phyloP scores from a whole-genome alignment of 2,888 invertebrate genomes.

The Steinernema scapterisci region DNA sequence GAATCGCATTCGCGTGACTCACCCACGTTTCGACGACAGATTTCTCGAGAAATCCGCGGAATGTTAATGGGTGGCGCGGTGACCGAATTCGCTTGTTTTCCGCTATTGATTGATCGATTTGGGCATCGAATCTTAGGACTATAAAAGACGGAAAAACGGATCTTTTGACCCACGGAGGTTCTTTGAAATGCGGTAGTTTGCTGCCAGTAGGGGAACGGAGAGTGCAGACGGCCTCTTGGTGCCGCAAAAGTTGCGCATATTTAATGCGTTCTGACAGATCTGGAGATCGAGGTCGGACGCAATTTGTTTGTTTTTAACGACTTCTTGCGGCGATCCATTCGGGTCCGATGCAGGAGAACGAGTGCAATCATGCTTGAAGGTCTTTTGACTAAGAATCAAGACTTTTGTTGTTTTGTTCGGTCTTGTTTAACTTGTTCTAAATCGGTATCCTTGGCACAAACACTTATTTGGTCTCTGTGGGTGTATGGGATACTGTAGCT shows the following conservation, averaged over 20 bases:
- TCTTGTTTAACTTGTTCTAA: not conserved
- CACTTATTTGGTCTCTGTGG: not conserved
- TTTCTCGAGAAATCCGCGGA: constrained; percentile 20
- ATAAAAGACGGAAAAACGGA: too few relatives aligned
- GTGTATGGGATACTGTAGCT: too few relatives aligned
- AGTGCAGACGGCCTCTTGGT: not conserved
- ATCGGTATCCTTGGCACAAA: too few relatives aligned
- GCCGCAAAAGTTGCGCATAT: constrained; percentile 1
- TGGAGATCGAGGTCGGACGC: constrained; percentile 28
- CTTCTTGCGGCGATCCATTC: not conserved
- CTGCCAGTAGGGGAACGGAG: too few relatives aligned
- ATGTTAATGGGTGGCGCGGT: constrained; percentile 29
- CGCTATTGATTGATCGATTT: not conserved
- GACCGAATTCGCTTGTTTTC: constrained; percentile 24
- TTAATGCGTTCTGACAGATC: constrained; percentile 16
- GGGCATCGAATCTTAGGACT: not conserved
- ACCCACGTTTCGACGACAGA: constrained; percentile 26
- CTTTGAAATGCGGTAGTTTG: too few relatives aligned
- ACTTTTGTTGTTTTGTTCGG: not conserved
- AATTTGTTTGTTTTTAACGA: constrained; percentile 31
- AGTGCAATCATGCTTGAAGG: too few relatives aligned
- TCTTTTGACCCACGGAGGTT: too few relatives aligned
- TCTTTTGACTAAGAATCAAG: too few relatives aligned
- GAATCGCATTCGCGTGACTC: constrained; percentile 16
- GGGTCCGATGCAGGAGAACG: too few relatives aligned